Base-by-base conservation (phyloP, 1,140 invertebrate genomes). In the Octopus bimaculoides region DNA sequence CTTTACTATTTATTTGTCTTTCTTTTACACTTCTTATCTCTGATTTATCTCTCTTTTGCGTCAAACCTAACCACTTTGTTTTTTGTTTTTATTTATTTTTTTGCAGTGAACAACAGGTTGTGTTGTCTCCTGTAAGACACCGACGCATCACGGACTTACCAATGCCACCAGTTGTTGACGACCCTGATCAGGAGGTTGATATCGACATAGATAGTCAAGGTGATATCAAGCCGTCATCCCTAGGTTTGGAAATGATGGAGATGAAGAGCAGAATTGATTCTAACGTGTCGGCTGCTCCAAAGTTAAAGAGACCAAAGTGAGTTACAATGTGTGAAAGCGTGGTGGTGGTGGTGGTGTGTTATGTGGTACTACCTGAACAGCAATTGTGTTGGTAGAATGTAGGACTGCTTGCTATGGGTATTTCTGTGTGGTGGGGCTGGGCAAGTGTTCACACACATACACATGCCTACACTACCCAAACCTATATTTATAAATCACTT, bases 101-200 rank as follows among this genome's bases (percentile, higher is more conserved):
- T 41, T 74, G 14, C 78, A 83, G 80, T 73, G 79, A 80, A 56
- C 54, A 80, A 5, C 66, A 41, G 71, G 55, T 56, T 61, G 52
- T 5, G 54, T 12, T 77, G 75, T 78, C 79, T 77, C 14, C 79
- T 73, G 56, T 73, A 78, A 55, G 80, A 14, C 82, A 78, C 20
- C 78, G 80, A 52, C 81, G 88, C 52, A 87, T 89, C 12, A 86
- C 85, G 52, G 89, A 89, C 77, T 83, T 90, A 7, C 89, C 89
- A 52, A 88, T 90, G 87, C 89, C 89, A 0, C 89, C 89, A 0
- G 80, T 86, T 55, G 80, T 87, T 17, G 85, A 86, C 79, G 87
- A 88, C 52, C 85, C 85, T 52, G 86, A 86, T 5, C 82, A 79
- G 26, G 84, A 86, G 4, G 78, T 82, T 78, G 85, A 87, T 71